Evolutionary conservation across 2,888 invertebrate genomes (phyloP).

Genomic region (Sericinus montela): DNA sequence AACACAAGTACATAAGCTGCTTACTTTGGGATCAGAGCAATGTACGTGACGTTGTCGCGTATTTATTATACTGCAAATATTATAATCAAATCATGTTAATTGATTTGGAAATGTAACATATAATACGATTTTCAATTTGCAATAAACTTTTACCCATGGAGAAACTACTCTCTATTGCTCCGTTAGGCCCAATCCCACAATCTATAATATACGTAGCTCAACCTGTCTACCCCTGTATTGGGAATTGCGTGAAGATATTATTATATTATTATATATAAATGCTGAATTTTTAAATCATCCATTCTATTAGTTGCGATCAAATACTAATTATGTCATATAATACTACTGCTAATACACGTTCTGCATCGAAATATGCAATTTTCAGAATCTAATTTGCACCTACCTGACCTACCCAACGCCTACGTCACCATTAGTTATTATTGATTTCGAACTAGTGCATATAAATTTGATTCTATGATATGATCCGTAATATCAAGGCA

Average conservation of each 20-base stretch:
- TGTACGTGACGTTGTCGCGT: no score
- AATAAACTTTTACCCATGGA: slow-evolving; percentile 18
- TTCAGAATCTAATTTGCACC: slow-evolving; percentile 17
- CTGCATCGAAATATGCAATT: slow-evolving; percentile 10
- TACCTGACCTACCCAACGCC: slow-evolving; percentile 24
- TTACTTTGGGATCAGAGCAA: no score
- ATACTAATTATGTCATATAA: not conserved
- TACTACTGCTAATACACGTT: slow-evolving; percentile 7
- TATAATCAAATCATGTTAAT: no score
- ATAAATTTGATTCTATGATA: slow-evolving; percentile 23
- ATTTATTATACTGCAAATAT: no score
- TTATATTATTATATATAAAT: no score
- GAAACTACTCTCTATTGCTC: slow-evolving; percentile 11
- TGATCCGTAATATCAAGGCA: slow-evolving; percentile 25
- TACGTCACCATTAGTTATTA: slow-evolving; percentile 28
- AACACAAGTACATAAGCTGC: no score
- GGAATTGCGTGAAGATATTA: no score
- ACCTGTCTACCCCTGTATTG: no score
- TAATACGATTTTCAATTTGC: slow-evolving; percentile 13
- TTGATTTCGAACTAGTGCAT: slow-evolving; percentile 25
- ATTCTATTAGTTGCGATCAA: not conserved
- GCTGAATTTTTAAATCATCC: no score
- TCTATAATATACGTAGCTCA: slow-evolving; percentile 2
- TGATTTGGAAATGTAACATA: not conserved
- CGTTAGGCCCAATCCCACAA: slow-evolving; percentile 15